Evolutionary conservation across 2,113 vertebrate genomes (phyloP).

Genomic region (Myxocyprinus asiaticus): DNA sequence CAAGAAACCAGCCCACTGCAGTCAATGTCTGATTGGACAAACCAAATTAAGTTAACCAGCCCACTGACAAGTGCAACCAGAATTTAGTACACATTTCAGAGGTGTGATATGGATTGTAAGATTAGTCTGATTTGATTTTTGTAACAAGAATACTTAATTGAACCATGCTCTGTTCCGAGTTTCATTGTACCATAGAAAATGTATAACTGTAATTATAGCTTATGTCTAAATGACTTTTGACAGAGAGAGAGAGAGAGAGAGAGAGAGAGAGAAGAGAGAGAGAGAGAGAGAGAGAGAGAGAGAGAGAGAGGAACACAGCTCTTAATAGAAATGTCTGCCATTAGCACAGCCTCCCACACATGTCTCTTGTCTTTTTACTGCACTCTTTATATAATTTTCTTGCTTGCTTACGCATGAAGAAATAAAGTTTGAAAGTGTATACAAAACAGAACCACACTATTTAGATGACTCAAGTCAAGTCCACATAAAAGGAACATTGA

Average conservation of each 20-base stretch:
- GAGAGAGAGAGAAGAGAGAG: too few species aligned
- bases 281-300: too few species aligned
- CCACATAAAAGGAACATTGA: too few species aligned
- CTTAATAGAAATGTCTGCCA: slow-evolving; percentile 30
- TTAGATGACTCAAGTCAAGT: not conserved
- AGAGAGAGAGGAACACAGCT: slow-evolving; percentile 5
- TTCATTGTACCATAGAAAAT: slow-evolving; percentile 33
- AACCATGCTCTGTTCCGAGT: not conserved
- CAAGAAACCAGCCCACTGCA: not conserved
- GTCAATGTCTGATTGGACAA: slow-evolving; percentile 7
- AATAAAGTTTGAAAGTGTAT: not conserved
- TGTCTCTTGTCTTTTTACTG: not conserved
- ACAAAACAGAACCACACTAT: not conserved
- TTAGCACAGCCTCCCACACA: not conserved
- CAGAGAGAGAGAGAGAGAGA: not conserved
- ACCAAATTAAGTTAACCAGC: slow-evolving; percentile 20
- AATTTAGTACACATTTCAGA: slow-evolving; percentile 17
- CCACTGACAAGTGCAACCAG: slow-evolving; percentile 1
- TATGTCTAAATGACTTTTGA: slow-evolving; percentile 28
- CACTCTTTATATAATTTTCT: not conserved
- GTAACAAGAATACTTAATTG: slow-evolving; percentile 1
- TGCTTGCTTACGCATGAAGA: not conserved
- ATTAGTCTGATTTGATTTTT: slow-evolving; percentile 19
- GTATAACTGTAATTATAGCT: slow-evolving; percentile 26
- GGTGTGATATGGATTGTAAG: slow-evolving; percentile 10